phyloP scores from a whole-genome alignment of 2,797 vertebrate species.

The Lerista edwardsae region DNA sequence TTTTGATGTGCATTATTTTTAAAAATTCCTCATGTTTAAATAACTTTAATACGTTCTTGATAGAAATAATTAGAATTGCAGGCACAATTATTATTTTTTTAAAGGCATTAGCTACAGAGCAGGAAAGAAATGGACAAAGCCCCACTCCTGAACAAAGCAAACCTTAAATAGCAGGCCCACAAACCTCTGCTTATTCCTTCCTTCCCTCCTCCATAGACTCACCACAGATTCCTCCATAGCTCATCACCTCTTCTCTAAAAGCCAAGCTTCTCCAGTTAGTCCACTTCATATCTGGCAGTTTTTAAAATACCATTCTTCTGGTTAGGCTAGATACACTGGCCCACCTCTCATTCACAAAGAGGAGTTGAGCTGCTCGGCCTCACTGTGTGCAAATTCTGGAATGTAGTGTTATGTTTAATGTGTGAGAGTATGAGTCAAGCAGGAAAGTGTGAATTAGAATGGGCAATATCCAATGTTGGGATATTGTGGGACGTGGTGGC shows the following conservation, averaged over 20 bases:
- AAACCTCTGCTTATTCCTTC: neutral
- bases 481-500: no score
- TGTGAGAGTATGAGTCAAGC: neutral
- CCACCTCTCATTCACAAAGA: neutral
- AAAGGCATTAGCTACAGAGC: neutral
- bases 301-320: neutral
- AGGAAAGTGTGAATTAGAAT: neutral
- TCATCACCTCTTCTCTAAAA: neutral
- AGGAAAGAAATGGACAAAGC: neutral
- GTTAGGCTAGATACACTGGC: neutral
- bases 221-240: no score
- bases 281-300: neutral
- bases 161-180: no score
- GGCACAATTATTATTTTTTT: neutral
- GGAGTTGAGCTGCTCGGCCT: neutral
- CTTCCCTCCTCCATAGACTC: neutral
- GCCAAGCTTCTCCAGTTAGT: neutral
- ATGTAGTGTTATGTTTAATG: neutral
- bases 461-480: no score
- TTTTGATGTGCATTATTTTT: neutral
- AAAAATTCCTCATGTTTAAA: neutral
- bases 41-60: neutral
- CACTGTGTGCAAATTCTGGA: neutral
- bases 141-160: neutral
- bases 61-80: neutral